Evolutionary conservation across 2,113 vertebrate genomes (phyloP), one percentile per base, ranked within the genome.

Genomic region (Scophthalmus maximus): DNA sequence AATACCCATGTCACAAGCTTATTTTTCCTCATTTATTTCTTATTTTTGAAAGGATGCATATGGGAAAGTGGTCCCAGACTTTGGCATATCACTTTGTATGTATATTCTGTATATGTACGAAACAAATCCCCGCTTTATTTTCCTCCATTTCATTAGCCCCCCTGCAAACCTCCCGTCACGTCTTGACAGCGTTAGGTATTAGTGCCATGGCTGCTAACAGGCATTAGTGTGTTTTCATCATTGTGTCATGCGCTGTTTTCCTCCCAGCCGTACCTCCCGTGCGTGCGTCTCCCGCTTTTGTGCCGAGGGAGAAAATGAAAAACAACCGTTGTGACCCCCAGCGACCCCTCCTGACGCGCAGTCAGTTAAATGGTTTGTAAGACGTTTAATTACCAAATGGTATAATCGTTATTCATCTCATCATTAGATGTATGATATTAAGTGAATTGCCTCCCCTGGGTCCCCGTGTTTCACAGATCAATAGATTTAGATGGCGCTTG

Each of bases 351-450:
- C 84, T 94, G 93, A 94, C 82, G 53, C 92, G 90, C 86, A 94
- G 91, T 95, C 94, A 96, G 92, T 96, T 96, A 96, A 96, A 95
- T 95, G 94, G 93, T 95, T 96, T 96, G 93, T 95, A 97, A 95
- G 95, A 96, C 56, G 86, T 95, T 97, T 98, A 98, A 97, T 97
- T 97, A 96, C 94, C 94, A 96, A 96, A 95, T 94, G 92, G 94
- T 95, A 93, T 95, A 94, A 95, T 97, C 94, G 94, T 96, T 95
- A 95, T 95, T 98, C 95, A 96, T 97, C 95, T 96, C 94, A 94
- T 97, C 95, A 96, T 96, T 95, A 97, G 95, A 95, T 95, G 95
- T 95, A 94, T 93, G 95, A 95, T 87, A 93, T 96, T 95, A 96
- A 95, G 93, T 96, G 95, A 96, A 96, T 96, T 94, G 92, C 91